Evolutionary conservation across 2,888 invertebrate genomes (phyloP).

Genomic region (Axea sp.): DNA sequence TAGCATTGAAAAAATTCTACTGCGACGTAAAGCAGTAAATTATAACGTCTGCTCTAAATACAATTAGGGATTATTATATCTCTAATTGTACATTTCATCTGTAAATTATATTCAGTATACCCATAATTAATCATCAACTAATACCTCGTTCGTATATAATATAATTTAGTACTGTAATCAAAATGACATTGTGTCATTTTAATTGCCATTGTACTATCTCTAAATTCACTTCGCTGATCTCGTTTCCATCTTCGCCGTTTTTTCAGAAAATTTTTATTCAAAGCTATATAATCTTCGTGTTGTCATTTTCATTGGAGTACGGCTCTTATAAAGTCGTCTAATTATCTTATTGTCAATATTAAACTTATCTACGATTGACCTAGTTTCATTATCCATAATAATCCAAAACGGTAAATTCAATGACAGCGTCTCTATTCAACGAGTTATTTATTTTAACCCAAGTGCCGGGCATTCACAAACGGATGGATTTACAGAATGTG

Average conservation of each 20-base stretch:
- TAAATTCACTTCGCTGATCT: too few species aligned
- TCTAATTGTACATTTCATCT: too few species aligned
- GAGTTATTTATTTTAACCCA: constrained; percentile 42
- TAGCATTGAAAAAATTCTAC: too few species aligned
- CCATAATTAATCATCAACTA: too few species aligned
- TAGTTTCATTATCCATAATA: constrained; percentile 29
- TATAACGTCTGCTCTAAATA: too few species aligned
- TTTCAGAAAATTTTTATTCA: constrained; percentile 22
- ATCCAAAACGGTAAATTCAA: constrained; percentile 19
- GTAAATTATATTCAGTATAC: too few species aligned
- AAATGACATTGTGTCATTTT: constrained; percentile 17
- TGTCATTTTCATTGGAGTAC: constrained; percentile 11
- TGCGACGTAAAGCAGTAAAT: too few species aligned
- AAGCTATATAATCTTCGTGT: constrained; percentile 6
- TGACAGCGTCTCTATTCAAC: constrained; percentile 26
- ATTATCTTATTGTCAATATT: constrained; percentile 39
- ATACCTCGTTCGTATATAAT: too few species aligned
- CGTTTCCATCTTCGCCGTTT: too few species aligned
- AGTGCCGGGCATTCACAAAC: constrained; percentile 22
- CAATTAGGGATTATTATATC: too few species aligned
- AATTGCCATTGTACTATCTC: constrained; percentile 36
- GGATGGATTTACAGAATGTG: constrained; percentile 52
- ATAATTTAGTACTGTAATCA: too few species aligned
- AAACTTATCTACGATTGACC: constrained; percentile 38
- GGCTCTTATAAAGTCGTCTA: constrained; percentile 9